These are phyloP conservation scores for Anseranas semipalmata DNA, from an alignment of 2,113 vertebrate genomes.

Conservation along the genomic window DNA sequence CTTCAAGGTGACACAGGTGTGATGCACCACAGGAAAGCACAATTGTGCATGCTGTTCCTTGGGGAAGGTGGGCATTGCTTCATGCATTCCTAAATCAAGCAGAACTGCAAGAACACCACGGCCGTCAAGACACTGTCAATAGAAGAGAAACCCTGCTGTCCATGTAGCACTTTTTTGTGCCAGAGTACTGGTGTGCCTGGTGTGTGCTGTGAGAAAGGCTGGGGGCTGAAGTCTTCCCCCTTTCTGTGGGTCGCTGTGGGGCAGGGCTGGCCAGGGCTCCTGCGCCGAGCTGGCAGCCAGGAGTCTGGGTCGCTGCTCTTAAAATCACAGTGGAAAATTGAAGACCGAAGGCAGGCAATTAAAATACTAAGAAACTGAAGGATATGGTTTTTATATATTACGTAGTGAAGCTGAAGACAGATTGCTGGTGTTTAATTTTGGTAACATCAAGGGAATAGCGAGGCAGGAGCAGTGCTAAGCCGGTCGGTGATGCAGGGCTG, in stretches of 20 bases:
- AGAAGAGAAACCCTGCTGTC: background rate
- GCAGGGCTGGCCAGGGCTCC: background rate
- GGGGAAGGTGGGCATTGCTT: background rate
- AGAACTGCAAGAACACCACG: background rate
- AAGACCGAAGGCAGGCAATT: background rate
- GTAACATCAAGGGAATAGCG: background rate
- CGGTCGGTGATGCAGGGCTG: background rate
- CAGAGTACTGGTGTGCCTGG: accelerated
- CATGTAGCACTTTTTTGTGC: accelerated
- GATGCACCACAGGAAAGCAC: background rate
- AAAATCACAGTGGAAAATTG: background rate
- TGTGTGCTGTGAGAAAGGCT: background rate
- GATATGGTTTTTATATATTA: background rate
- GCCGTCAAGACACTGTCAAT: background rate
- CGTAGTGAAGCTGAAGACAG: background rate
- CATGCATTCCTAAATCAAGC: accelerated
- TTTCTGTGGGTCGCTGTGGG: background rate
- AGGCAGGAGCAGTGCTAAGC: background rate
- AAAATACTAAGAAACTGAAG: background rate
- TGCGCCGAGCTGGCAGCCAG: accelerated
- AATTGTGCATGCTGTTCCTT: background rate
- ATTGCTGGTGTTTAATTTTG: background rate
- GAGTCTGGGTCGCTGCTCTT: background rate
- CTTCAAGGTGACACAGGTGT: background rate
- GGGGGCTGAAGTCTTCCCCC: background rate